Evolutionary conservation across 2,113 vertebrate genomes (phyloP).

Genomic region (Spizaetus ornatus): DNA sequence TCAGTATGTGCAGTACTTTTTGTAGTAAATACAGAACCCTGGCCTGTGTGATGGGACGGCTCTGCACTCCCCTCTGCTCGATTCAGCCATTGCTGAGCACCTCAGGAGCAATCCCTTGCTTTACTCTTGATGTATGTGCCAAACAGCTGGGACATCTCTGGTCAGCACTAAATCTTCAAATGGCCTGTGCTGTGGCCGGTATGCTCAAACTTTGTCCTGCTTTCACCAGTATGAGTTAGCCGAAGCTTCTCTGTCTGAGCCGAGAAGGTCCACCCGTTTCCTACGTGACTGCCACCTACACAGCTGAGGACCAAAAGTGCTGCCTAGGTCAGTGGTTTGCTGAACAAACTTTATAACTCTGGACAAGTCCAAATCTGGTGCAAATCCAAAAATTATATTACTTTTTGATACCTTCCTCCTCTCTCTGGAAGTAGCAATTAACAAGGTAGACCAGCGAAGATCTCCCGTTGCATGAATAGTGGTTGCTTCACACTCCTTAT

Average conservation of each 20-base stretch:
- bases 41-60: neutral
- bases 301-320: neutral
- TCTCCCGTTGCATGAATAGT: neutral
- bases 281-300: neutral
- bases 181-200: neutral
- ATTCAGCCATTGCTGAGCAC: neutral
- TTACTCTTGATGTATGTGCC: neutral
- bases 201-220: neutral
- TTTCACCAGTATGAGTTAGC: neutral
- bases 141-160: neutral
- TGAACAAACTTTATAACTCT: neutral
- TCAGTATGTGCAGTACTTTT: neutral
- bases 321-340: neutral
- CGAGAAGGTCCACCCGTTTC: rapidly evolving
- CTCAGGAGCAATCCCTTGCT: neutral
- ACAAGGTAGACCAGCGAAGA: neutral
- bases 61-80: neutral
- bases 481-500: neutral
- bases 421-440: neutral
- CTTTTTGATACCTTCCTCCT: neutral
- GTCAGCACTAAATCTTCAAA: neutral
- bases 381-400: neutral
- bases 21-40: neutral
- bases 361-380: neutral
- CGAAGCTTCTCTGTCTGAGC: neutral